phyloP scores from a whole-genome alignment of 2,888 invertebrate genomes.

The Spatulosminthurus flaviceps region DNA sequence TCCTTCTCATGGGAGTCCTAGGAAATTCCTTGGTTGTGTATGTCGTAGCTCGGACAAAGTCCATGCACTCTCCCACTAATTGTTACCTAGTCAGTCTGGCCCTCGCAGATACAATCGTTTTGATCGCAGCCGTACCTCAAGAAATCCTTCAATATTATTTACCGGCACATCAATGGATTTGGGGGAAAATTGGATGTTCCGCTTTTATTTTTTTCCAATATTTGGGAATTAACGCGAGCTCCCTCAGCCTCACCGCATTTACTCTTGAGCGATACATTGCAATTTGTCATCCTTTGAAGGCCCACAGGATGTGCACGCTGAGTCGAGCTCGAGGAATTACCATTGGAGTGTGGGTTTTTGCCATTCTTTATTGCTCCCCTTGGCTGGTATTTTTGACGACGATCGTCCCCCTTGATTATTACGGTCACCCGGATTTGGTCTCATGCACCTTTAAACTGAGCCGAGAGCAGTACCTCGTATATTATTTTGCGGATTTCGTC shows the following conservation, averaged over 20 bases:
- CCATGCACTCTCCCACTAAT: slow-evolving; percentile 73
- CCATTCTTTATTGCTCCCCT: slow-evolving; percentile 71
- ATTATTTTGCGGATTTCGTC: slow-evolving; percentile 72
- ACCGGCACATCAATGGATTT: slow-evolving; percentile 69
- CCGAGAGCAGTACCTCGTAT: slow-evolving; percentile 68
- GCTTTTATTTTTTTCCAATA: slow-evolving; percentile 69
- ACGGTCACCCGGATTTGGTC: slow-evolving; percentile 65
- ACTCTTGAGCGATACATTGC: slow-evolving; percentile 72
- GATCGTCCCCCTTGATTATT: slow-evolving; percentile 66
- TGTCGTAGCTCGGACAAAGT: slow-evolving; percentile 68
- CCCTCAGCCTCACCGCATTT: slow-evolving; percentile 73
- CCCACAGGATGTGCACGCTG: slow-evolving; percentile 72
- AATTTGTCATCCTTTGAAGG: slow-evolving; percentile 71
- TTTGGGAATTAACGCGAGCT: slow-evolving; percentile 72
- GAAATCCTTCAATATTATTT: slow-evolving; percentile 70
- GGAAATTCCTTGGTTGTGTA: slow-evolving; percentile 71
- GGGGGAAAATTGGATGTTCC: slow-evolving; percentile 69
- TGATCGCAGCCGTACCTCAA: slow-evolving; percentile 71
- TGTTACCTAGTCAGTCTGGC: slow-evolving; percentile 73
- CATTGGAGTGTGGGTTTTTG: slow-evolving; percentile 71
- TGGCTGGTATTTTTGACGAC: slow-evolving; percentile 71
- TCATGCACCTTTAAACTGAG: slow-evolving; percentile 68
- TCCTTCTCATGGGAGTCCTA: slow-evolving; percentile 70
- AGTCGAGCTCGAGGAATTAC: slow-evolving; percentile 72
- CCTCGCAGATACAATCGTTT: slow-evolving; percentile 71